Conservation (phyloP, 2,113 vertebrate genomes). For the Cathartes aura region DNA sequence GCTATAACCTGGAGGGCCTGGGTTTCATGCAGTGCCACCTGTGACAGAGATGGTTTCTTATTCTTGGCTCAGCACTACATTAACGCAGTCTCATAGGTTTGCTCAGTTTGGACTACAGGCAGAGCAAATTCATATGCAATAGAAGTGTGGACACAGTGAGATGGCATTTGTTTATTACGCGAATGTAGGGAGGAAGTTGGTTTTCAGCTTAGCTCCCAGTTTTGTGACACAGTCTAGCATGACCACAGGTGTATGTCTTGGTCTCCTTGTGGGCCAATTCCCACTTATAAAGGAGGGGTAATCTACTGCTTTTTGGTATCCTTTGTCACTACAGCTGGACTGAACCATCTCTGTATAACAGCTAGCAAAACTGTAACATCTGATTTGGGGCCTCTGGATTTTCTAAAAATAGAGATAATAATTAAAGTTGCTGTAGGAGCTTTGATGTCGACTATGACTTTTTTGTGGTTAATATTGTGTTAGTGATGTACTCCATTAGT, state of each 20-base stretch:
- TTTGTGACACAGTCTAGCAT: neutral
- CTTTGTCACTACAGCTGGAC: neutral
- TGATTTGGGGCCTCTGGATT: neutral
- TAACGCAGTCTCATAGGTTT: neutral
- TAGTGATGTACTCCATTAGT: neutral
- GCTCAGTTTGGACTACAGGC: neutral
- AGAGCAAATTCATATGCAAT: neutral
- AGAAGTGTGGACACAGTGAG: neutral
- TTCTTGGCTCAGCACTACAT: neutral
- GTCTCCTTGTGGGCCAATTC: neutral
- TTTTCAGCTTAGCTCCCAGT: neutral
- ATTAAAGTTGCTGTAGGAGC: neutral
- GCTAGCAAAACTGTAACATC: neutral
- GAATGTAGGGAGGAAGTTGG: neutral
- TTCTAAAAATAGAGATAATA: neutral
- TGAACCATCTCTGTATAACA: neutral
- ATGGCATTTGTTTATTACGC: neutral
- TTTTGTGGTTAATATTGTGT: neutral
- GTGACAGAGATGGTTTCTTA: neutral
- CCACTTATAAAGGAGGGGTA: neutral
- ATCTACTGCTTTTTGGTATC: neutral
- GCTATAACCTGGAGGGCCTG: neutral
- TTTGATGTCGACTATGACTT: neutral
- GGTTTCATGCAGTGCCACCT: neutral
- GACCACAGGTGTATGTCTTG: neutral